These are phyloP conservation scores for Myoxocephalus aenaeus DNA, from an alignment of 2,797 vertebrate species.

Conservation along the genomic window DNA sequence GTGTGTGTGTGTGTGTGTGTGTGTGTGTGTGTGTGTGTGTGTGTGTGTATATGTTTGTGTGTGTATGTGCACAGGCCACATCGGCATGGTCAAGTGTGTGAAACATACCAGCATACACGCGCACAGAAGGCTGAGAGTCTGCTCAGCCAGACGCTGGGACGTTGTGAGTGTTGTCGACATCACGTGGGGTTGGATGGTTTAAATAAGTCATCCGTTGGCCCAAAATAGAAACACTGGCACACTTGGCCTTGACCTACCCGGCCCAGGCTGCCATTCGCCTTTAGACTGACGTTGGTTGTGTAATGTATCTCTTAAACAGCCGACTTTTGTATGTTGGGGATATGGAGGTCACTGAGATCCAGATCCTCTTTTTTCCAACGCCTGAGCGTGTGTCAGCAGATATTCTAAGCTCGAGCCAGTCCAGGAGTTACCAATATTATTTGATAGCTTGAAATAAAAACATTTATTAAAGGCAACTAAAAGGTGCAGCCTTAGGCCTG, in stretches of 20 bases:
- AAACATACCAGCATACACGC: conserved; percentile 32
- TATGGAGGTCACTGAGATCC: conserved; percentile 41
- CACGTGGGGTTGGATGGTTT: conserved; percentile 68
- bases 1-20: too few species aligned
- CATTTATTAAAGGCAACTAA: conserved; percentile 65
- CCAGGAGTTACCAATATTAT: conserved; percentile 50
- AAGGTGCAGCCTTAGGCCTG: conserved; percentile 46
- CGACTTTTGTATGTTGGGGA: conserved; percentile 8
- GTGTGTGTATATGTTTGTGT: too few species aligned
- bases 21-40: too few species aligned
- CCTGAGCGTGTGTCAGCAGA: conserved; percentile 6
- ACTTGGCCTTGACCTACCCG: conserved; percentile 63
- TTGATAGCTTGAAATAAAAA: conserved; percentile 68
- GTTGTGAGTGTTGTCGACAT: conserved; percentile 65
- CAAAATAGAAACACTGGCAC: conserved; percentile 75
- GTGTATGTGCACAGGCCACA: neutral
- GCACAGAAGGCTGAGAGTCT: conserved; percentile 51
- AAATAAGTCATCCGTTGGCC: conserved; percentile 79
- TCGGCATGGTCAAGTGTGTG: conserved; percentile 3
- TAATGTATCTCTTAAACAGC: conserved; percentile 35
- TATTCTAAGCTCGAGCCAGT: conserved; percentile 1
- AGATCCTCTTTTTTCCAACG: conserved; percentile 6
- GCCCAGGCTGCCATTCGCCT: conserved; percentile 36
- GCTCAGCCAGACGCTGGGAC: conserved; percentile 55
- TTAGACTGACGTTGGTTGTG: conserved; percentile 37